Evolutionary conservation across 1,140 invertebrate species (phyloP), one percentile per base, ranked within the genome.

Genomic region (Drosophila nannoptera): DNA sequence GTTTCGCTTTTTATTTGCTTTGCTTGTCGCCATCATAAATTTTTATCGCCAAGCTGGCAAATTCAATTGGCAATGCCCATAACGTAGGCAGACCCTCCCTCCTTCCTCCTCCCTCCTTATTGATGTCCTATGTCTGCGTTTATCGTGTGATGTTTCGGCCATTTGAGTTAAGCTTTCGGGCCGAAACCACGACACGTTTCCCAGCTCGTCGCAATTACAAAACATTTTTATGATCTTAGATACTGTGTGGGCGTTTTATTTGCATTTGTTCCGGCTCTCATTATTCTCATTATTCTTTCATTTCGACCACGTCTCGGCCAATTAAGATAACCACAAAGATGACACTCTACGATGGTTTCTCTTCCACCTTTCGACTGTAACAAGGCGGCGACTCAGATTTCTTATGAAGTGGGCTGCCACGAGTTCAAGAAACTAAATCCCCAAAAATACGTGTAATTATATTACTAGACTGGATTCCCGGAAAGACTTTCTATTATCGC

Each of bases 321-420:
- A 66, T 53, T 33, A 43, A 73, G 76, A 76, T 86, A 86, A 80
- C 69, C 80, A 76, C 43, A 43, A 80, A 83, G 80, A 80, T 80
- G 77, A 46, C 76, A 80, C 76, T 78, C 49, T 55, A 49, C 45
- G 54, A 40, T 48, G 46, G 40, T 50, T 52, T 35, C 60, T 67
- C 36, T 42, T 40, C 7, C n/a, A 35, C 36, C 61, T 43, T 29
- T n/a, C 22, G 22, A 22, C 22, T 22, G 22, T 22, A 22, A 22
- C 22, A 22, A 32, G 40, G 11, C 35, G 8, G 2, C 42, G 36
- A n/a, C 52, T 22, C 22, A 22, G 22, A 22, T 22, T 22, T 3
- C 3, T 22, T 22, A 22, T 22, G 22, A 22, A 22, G 22, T 22
- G 22, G 22, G 22, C 22, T 22, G 22, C 22, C 22, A 22, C 22